phyloP scores from a whole-genome alignment of 37 sponge, comb jelly and placozoan genomes.

The Chondrosia reniformis region DNA sequence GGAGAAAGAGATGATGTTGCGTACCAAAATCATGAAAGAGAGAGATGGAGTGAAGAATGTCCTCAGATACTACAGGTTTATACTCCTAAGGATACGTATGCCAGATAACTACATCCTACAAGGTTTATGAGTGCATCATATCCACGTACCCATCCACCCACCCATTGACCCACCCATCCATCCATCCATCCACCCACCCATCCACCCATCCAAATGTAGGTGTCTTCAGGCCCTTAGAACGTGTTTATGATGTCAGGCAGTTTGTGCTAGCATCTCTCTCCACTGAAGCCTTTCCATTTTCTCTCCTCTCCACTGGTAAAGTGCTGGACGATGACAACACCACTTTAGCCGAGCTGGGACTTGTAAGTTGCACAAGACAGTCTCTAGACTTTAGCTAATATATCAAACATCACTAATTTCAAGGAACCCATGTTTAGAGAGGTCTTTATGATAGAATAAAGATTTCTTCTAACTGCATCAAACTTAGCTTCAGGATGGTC shows the following conservation, averaged over 20 bases:
- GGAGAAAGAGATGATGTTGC: constrained; percentile 43
- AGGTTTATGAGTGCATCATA: constrained; percentile 28
- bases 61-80: constrained; percentile 57
- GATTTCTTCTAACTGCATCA: no score
- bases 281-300: constrained; percentile 20
- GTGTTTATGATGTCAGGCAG: constrained; percentile 43
- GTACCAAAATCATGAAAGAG: constrained; percentile 76
- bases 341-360: constrained; percentile 40
- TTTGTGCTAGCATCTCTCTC: constrained; percentile 34
- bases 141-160: background rate
- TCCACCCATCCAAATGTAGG: constrained; percentile 23
- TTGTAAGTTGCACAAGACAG: no score
- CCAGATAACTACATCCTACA: constrained; percentile 68
- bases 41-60: constrained; percentile 53
- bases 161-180: background rate
- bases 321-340: constrained; percentile 32
- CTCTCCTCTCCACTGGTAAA: constrained; percentile 36
- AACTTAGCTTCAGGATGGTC: no score
- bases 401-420: no score
- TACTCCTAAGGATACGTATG: constrained; percentile 50
- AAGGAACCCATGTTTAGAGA: no score
- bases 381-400: no score
- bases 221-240: constrained; percentile 64
- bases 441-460: no score
- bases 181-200: background rate